Evolutionary conservation across 2,888 invertebrate species (phyloP), one percentile per base, ranked within the genome.

Genomic region (Drosophila multiciliata): DNA sequence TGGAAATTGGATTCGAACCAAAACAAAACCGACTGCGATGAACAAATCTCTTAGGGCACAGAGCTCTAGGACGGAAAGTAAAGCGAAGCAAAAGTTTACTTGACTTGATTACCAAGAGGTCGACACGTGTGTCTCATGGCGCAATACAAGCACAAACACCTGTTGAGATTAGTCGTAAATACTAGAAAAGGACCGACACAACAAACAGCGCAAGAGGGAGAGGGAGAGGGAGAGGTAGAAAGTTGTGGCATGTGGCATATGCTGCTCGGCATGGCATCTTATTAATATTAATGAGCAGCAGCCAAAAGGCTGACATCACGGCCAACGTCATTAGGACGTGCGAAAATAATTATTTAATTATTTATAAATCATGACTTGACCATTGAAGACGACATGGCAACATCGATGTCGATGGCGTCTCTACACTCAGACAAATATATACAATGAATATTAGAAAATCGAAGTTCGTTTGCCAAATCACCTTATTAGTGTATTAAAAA

Each of bases 271-370:
- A 42, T 69, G 63, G 68, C 70, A 73, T 52, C 89, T 72, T 80
- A 79, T 85, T 87, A 89, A 85, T 85, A 89, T 85, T 85, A 89
- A 85, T 89, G 84, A 83, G 87, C 79, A 87, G 79, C 54, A 48
- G 77, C 65, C 74, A 85, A 76, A 45, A 60, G 55, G 63, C 59
- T 78, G 73, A 62, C 73, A 69, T 71, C 58, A 55, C 62, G 67
- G 68, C 62, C 74, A 66, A 75, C 76, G 78, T 83, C 84, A 84
- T 73, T 89, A 87, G 80, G 68, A 85, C 69, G 89, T 84, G 89
- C 89, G 72, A 85, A 84, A 85, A 85, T 84, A 89, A 89, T 87
- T 89, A 85, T 87, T 89, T 89, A 84, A 85, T 87, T 89, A 84
- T 85, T 85, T 89, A 84, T 89, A 89, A 85, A 87, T 85, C 89